Evolutionary conservation across 1,140 invertebrate genomes (phyloP).

Genomic region (Papilio polyxenes): DNA sequence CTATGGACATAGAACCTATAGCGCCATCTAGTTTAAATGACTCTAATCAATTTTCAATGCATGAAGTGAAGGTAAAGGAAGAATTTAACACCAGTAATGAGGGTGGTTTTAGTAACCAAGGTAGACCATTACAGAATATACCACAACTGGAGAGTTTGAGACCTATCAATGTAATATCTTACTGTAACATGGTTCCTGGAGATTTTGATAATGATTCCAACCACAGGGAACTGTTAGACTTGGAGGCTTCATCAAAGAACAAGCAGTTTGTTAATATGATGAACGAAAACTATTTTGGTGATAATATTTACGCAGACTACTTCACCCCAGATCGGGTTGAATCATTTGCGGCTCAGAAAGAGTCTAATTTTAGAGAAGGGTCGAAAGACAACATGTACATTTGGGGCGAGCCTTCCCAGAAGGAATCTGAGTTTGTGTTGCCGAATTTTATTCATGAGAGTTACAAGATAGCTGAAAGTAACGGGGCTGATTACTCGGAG

Average conservation of each 20-base stretch:
- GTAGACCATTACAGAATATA: conserved; percentile 52
- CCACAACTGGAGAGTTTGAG: conserved; percentile 64
- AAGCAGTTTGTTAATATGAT: conserved; percentile 77
- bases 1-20: conserved; percentile 71
- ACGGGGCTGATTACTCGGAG: conserved; percentile 64
- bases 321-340: conserved; percentile 75
- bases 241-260: conserved; percentile 70
- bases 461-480: conserved; percentile 72
- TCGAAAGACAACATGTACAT: conserved; percentile 68
- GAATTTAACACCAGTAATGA: conserved; percentile 71
- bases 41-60: conserved; percentile 47
- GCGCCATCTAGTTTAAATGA: conserved; percentile 55
- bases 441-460: conserved; percentile 76
- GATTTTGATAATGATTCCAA: conserved; percentile 69
- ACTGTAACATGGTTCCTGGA: conserved; percentile 64
- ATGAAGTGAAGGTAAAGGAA: conserved; percentile 66
- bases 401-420: conserved; percentile 73
- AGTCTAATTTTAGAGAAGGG: conserved; percentile 55
- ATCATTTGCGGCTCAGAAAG: conserved; percentile 72
- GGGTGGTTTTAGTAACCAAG: conserved; percentile 59
- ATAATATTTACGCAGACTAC: conserved; percentile 76
- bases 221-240: conserved; percentile 65
- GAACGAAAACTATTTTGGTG: conserved; percentile 76
- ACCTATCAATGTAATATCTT: conserved; percentile 75
- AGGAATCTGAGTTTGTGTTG: conserved; percentile 73